phyloP scores from a whole-genome alignment of 2,888 invertebrate genomes.

The Tenthredo notha region DNA sequence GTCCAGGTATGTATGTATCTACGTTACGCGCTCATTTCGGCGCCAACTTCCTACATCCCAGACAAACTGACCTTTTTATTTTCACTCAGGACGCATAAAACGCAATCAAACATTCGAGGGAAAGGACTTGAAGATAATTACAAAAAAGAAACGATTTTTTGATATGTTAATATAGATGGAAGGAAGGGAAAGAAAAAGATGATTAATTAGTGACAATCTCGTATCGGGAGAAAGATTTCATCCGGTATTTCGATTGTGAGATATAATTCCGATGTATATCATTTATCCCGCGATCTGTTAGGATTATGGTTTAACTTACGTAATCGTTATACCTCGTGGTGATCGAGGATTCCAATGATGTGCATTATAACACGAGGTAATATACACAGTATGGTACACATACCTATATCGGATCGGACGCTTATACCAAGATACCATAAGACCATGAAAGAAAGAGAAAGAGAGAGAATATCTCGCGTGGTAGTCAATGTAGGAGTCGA shows the following conservation, averaged over 20 bases:
- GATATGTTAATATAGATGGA: too few relatives aligned
- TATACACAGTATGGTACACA: neutral
- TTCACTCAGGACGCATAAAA: neutral
- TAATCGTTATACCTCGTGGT: neutral
- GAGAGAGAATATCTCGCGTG: slow-evolving; percentile 41
- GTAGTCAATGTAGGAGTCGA: slow-evolving; percentile 52
- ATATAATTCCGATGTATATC: neutral
- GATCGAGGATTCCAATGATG: neutral
- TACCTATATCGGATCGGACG: neutral
- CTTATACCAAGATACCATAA: slow-evolving; percentile 14
- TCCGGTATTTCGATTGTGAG: too few relatives aligned
- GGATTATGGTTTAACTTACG: neutral
- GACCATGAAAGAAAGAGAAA: neutral
- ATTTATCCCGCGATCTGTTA: neutral
- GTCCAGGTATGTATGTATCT: neutral
- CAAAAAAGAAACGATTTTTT: neutral
- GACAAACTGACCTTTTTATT: slow-evolving; percentile 35
- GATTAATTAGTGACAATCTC: too few relatives aligned
- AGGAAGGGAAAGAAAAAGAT: too few relatives aligned
- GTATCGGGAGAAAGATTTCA: too few relatives aligned
- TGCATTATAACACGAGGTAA: slow-evolving; percentile 18
- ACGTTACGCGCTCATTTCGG: slow-evolving; percentile 49
- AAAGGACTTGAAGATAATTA: neutral
- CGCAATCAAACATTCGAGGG: neutral
- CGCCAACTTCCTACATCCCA: slow-evolving; percentile 50